Evolutionary conservation across 2,888 invertebrate species (phyloP).

Genomic region (Laspeyria flexula): DNA sequence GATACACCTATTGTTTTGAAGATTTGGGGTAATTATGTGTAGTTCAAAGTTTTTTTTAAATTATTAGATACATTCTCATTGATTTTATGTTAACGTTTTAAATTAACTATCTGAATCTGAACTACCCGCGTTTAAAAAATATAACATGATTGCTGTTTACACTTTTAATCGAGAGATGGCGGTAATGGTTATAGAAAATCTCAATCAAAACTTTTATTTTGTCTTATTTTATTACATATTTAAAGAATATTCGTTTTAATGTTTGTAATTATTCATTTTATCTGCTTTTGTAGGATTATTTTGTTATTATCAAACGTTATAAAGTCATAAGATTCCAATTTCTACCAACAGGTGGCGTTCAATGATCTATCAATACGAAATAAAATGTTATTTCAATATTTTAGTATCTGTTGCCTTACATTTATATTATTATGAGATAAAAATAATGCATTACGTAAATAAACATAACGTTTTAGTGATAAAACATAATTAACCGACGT

Average conservation of each 20-base stretch:
- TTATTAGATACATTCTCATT: slow-evolving; percentile 2
- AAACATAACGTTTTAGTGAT: neutral
- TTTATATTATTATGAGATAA: accelerated
- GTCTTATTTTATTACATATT: neutral
- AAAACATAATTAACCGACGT: neutral
- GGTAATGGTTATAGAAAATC: neutral
- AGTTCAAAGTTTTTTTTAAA: slow-evolving; percentile 9
- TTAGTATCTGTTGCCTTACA: neutral
- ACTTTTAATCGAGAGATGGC: neutral
- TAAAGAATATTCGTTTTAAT: neutral
- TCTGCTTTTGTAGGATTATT: no score
- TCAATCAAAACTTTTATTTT: neutral
- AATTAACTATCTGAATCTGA: no score
- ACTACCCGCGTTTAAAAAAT: slow-evolving; percentile 2
- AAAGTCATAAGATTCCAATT: neutral
- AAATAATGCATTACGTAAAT: neutral
- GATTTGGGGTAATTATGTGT: slow-evolving; percentile 10
- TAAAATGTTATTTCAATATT: neutral
- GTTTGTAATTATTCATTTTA: no score
- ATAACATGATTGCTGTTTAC: neutral
- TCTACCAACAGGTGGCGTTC: slow-evolving; percentile 27
- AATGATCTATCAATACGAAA: neutral
- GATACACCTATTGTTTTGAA: slow-evolving; percentile 9
- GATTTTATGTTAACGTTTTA: neutral
- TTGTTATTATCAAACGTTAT: neutral